Evolutionary conservation across 2,797 vertebrate genomes (phyloP), one percentile per base, ranked within the genome.

Genomic region (Leuciscus waleckii): DNA sequence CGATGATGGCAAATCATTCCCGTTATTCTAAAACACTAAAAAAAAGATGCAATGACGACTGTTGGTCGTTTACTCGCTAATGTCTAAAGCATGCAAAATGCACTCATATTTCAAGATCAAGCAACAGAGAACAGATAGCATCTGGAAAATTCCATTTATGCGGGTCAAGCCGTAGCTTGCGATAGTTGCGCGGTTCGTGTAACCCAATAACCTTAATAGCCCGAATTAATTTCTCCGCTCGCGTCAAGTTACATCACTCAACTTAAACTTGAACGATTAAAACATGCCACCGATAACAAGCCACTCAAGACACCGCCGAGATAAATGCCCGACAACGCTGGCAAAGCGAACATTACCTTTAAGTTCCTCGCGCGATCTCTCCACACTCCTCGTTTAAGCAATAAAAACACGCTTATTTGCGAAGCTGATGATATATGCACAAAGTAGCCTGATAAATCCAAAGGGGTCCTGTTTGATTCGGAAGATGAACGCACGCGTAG

Each of bases 401-500:
- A 86, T 86, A 79, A 71, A 86, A 88, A 78, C 75, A 77, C 75
- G 81, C 69, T 88, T 84, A 88, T 85, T 82, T 69, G 63, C 79
- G 74, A 81, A 76, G 54, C 29, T 58, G 87, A 85, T 77, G 76
- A 85, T 71, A 46, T 68, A 79, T 69, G 69, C 63, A 23, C 75
- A 75, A 85, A 83, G 78, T 71, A 81, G 81, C 71, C 84, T 63
- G 84, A 78, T 86, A 87, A 85, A 88, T 88, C 89, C 90, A 89
- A 86, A 35, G 71, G 84, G 86, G 63, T 89, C 78, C 82, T 69
- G 82, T 86, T 85, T 87, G 88, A 88, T 90, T 83, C 82, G 83
- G 93, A 91, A 93, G 92, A 91, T 93, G 94, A 92, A 83, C 94
- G 91, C 91, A 93, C 94, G 92, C 94, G 92, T 94, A 96, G 92